phyloP scores from a whole-genome alignment of 2,888 invertebrate species.

The Cheilosia impressa region DNA sequence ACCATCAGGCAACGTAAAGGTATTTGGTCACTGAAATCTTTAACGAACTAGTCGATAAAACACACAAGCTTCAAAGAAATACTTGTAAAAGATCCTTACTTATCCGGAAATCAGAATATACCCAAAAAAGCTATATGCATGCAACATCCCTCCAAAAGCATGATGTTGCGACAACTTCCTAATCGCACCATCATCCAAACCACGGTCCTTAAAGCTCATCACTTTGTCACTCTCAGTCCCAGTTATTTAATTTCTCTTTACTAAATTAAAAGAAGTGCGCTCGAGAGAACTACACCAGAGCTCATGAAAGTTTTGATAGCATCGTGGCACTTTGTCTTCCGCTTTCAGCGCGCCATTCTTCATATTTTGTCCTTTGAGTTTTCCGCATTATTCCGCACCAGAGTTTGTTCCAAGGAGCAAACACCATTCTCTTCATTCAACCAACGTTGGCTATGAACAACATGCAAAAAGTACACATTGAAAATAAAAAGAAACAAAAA shows the following conservation, averaged over 20 bases:
- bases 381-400: slow-evolving; percentile 7
- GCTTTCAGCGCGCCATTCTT: slow-evolving; percentile 21
- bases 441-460: slow-evolving; percentile 1
- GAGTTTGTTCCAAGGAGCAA: not conserved
- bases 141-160: too few species aligned
- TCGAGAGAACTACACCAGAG: not conserved
- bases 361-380: slow-evolving; percentile 22
- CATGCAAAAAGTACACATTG: not conserved
- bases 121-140: not conserved
- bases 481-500: not conserved
- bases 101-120: not conserved
- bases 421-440: not conserved
- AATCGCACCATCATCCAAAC: too few species aligned
- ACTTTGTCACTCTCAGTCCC: not conserved
- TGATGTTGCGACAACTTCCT: too few species aligned
- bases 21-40: too few species aligned
- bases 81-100: too few species aligned
- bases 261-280: slow-evolving; percentile 1
- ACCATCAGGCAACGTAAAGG: too few species aligned
- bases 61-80: too few species aligned
- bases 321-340: slow-evolving; percentile 30
- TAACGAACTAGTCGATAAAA: too few species aligned
- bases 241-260: slow-evolving; percentile 21
- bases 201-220: slow-evolving; percentile 5
- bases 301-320: slow-evolving; percentile 23